Evolutionary conservation across 2,113 vertebrate species (phyloP).

Genomic region (Elachura formosa): DNA sequence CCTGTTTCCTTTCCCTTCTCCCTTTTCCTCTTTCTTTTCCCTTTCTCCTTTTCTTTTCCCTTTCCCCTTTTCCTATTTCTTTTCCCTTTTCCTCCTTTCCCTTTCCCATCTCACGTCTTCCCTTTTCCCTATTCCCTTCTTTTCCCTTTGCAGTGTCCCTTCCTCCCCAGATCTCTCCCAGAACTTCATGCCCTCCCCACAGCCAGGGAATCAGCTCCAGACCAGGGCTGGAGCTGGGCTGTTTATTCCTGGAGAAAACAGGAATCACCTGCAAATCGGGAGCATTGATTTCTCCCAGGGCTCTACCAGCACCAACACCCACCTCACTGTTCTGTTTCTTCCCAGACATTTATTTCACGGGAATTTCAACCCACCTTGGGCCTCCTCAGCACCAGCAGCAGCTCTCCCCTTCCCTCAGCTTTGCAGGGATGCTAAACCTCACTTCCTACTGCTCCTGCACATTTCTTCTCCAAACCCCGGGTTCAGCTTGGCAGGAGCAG

Average conservation of each 20-base stretch:
- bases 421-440: neutral
- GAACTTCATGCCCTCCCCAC: neutral
- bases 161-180: neutral
- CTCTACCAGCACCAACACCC: neutral
- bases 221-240: neutral
- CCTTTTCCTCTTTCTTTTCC: no score
- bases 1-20: no score
- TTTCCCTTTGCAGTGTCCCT: neutral
- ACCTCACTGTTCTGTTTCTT: neutral
- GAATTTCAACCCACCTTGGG: neutral
- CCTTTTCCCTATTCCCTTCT: neutral
- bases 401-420: neutral
- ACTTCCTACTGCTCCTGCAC: neutral
- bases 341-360: neutral
- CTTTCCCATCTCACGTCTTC: no score
- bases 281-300: neutral
- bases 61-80: no score
- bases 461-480: neutral
- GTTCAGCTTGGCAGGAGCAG: slow-evolving; percentile 20
- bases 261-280: neutral
- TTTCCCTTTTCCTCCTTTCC: no score
- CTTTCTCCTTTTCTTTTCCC: no score
- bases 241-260: neutral
- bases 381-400: neutral
- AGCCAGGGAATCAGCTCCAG: neutral